Base-by-base conservation (phyloP, 1,140 invertebrate genomes). In the Lasioglossum albipes region DNA sequence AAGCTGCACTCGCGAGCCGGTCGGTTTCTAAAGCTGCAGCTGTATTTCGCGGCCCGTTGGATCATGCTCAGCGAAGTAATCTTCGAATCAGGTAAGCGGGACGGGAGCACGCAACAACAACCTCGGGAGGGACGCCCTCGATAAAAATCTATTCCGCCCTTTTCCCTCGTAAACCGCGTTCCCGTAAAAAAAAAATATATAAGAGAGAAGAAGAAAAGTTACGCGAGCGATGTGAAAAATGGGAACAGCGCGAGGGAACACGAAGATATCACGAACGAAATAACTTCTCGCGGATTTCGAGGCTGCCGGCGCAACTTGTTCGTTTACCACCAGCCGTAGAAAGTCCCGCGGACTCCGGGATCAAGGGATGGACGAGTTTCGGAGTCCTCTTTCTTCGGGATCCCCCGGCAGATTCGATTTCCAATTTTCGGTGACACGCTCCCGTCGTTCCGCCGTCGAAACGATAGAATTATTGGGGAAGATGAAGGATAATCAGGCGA, bases 31-130 rank as follows among this genome's bases (percentile, higher is more conserved):
- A 96, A 96, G 90, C 92, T 98, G 62, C 96, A 97, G 88, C 94
- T 98, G 42, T 97, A 96, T 93, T 98, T 98, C 90, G 96, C 96
- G 67, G 94, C 96, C 9, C 94, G 95, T 82, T 98, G 97, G 97
- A 96, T 98, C 84, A 95, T 98, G 94, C 95, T 98, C 83, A 97
- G 97, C 89, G 97, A 98, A 93, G 95, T 98, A 70, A 95, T 95
- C 75, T 97, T 97, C 88, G 95, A 96, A 89, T 97, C 96, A 85
- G 95, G 96, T 97, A 92, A 95, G 94, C 45, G 2, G 45, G 10
- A 12, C 12, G 31, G 72, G 78, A 77, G n/a, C 67, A 66, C 12
- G 7, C 45, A 64, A 20, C 31, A 49, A 36, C 36, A 36, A 36
- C 36, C 36, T 36, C 36, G 36, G 36, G 36, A 2, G 36, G 36